phyloP scores from a whole-genome alignment of 1,140 invertebrate species.

The Brachionus plicatilis region DNA sequence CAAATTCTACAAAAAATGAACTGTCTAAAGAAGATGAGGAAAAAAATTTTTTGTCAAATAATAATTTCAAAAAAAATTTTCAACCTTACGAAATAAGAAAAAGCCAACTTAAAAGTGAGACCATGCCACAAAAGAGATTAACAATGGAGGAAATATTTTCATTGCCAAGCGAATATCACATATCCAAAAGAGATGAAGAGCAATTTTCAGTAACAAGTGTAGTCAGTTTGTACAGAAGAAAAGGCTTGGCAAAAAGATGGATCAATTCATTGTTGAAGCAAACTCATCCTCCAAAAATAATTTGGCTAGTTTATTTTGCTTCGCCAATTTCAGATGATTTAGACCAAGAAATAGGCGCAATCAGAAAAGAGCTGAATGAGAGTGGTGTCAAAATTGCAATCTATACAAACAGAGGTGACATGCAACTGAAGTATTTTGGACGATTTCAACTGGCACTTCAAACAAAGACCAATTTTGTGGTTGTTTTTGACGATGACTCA shows the following conservation, averaged over 20 bases:
- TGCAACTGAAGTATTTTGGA: conserved; percentile 22
- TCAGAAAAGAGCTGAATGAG: not conserved
- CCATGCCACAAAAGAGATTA: not conserved
- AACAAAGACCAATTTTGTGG: not conserved
- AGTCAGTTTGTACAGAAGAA: not conserved
- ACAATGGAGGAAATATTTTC: not conserved
- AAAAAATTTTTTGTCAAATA: not conserved
- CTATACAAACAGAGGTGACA: not conserved
- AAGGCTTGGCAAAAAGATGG: not conserved
- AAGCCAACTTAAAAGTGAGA: not conserved
- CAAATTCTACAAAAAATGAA: not conserved
- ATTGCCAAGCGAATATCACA: not conserved
- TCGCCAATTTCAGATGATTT: not conserved
- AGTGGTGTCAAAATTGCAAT: not conserved
- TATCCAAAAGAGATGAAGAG: not conserved
- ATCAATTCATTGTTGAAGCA: not conserved
- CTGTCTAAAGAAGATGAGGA: not conserved
- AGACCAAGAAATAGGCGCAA: not conserved
- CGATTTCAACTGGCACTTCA: not conserved
- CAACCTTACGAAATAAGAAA: not conserved
- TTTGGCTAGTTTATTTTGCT: not conserved
- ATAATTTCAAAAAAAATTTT: not conserved
- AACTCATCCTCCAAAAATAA: not conserved
- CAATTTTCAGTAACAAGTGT: not conserved
- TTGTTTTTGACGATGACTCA: not conserved